A percentile compares a stretch with the other conserved stretches of the same genome.
Evolutionary conservation across 1,140 invertebrate genomes (phyloP).

Genomic region (Theocolax elegans): DNA sequence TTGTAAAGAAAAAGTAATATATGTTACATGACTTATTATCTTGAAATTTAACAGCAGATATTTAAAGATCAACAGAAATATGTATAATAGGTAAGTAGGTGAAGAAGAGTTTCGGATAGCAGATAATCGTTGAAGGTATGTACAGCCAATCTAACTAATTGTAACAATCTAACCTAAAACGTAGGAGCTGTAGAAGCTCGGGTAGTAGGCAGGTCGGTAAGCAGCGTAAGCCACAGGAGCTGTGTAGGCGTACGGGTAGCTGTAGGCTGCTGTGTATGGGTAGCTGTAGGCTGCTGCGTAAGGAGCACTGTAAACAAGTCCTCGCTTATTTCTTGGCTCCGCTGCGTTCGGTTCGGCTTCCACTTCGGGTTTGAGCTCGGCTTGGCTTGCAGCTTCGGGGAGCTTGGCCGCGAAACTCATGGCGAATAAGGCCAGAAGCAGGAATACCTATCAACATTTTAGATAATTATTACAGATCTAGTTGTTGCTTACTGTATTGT

Average conservation of each 20-base stretch:
- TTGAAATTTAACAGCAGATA: no score
- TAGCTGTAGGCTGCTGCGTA: slow-evolving; percentile 34
- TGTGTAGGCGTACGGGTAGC: slow-evolving; percentile 49
- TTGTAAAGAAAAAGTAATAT: no score
- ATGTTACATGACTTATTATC: no score
- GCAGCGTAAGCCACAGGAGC: slow-evolving; percentile 51
- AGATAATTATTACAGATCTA: no score
- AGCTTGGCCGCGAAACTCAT: slow-evolving; percentile 48
- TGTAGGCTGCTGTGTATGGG: slow-evolving; percentile 39
- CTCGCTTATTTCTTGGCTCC: slow-evolving; percentile 55
- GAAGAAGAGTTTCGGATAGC: no score
- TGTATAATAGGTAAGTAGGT: no score
- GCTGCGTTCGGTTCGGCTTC: slow-evolving; percentile 42
- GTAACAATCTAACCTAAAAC: slow-evolving; percentile 33
- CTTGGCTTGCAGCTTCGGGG: not conserved
- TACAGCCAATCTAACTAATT: no score
- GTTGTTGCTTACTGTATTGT: no score
- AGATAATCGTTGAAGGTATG: no score
- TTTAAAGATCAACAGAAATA: no score
- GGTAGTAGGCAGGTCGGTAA: slow-evolving; percentile 53
- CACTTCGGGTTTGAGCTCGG: slow-evolving; percentile 17
- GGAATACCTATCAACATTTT: slow-evolving; percentile 46
- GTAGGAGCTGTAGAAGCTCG: slow-evolving; percentile 46
- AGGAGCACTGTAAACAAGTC: slow-evolving; percentile 41
- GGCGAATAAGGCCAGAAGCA: slow-evolving; percentile 55